Evolutionary conservation across 2,113 vertebrate species (phyloP).

Genomic region (Haemorhous mexicanus): DNA sequence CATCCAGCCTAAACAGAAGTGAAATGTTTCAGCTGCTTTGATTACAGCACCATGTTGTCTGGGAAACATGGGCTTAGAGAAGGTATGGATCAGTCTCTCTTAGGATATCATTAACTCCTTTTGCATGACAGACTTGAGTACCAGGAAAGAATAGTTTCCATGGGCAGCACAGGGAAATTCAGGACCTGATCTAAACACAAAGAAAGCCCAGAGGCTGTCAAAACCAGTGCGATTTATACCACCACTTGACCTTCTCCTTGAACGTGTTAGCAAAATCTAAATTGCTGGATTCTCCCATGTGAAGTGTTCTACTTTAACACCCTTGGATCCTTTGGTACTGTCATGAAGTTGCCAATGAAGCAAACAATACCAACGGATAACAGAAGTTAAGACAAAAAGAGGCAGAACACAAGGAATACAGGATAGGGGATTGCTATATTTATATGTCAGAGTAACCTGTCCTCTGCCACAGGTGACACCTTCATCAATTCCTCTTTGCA

Average conservation of each 20-base stretch:
- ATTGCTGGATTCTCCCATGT: neutral
- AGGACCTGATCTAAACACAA: neutral
- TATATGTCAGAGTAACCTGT: neutral
- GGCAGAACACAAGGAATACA: neutral
- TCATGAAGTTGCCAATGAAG: neutral
- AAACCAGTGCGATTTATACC: neutral
- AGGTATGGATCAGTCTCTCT: neutral
- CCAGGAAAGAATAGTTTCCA: neutral
- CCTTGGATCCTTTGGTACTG: neutral
- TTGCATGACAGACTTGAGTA: neutral
- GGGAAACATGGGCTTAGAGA: neutral
- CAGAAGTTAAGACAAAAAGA: neutral
- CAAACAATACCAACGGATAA: neutral
- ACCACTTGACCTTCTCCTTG: neutral
- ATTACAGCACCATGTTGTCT: neutral
- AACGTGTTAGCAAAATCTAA: neutral
- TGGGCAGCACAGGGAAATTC: neutral
- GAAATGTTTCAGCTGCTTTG: neutral
- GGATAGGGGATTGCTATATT: neutral
- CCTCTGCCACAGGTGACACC: neutral
- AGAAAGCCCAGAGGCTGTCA: neutral
- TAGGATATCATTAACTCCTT: neutral
- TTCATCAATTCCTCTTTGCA: neutral
- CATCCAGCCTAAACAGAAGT: neutral
- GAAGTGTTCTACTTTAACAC: neutral